phyloP scores from a whole-genome alignment of 1,140 invertebrate species.

The Trypoxylus dichotomus region DNA sequence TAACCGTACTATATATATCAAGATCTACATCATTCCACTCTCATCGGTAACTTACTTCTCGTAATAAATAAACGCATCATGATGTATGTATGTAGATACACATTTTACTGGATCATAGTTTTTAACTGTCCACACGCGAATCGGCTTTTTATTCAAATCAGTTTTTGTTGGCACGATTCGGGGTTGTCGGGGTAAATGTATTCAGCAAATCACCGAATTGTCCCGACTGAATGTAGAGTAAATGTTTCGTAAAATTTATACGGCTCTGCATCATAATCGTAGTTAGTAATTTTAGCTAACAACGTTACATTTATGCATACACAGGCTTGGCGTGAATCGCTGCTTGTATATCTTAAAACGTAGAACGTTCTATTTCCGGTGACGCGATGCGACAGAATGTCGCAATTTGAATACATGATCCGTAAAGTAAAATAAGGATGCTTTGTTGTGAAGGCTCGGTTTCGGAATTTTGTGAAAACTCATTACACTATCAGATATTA shows the following conservation, averaged over 20 bases:
- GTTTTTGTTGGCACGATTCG: background rate
- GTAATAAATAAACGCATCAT: background rate
- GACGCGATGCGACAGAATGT: background rate
- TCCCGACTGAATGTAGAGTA: background rate
- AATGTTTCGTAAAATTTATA: slow-evolving; percentile 8
- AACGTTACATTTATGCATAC: background rate
- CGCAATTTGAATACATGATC: background rate
- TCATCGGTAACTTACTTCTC: background rate
- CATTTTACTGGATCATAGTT: background rate
- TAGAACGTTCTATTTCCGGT: background rate
- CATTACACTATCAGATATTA: too few relatives aligned
- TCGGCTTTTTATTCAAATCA: background rate
- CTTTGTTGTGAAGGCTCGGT: too few relatives aligned
- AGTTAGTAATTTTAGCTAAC: background rate
- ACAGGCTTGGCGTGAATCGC: background rate
- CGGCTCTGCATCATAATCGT: background rate
- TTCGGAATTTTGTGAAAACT: too few relatives aligned
- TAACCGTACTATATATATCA: too few relatives aligned
- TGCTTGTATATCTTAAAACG: background rate
- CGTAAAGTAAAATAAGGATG: background rate
- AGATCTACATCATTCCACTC: too few relatives aligned
- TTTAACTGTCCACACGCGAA: background rate
- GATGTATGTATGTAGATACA: background rate
- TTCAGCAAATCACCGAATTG: slow-evolving; percentile 2
- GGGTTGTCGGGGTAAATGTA: background rate